Base-by-base conservation (phyloP, 2,888 invertebrate species). In the Coleophora flavipennella region DNA sequence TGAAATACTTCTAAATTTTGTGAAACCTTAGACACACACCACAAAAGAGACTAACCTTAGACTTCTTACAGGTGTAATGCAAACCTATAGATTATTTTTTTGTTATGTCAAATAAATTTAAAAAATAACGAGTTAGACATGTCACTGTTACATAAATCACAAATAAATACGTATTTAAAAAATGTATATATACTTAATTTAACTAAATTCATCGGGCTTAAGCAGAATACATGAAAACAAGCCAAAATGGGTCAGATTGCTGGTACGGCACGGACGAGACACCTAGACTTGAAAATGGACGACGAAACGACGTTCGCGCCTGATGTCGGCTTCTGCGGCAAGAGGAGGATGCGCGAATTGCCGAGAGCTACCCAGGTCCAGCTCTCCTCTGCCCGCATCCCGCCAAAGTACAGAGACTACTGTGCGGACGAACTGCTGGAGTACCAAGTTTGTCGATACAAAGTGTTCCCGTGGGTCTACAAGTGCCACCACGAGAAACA, bases 391-490 rank as follows among this genome's bases (percentile, higher is more conserved):
- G 91, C 91, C 0, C 90, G 89, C 60, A 66, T 97, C 29, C 89
- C 91, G 0, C 58, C 86, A 0, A 65, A 86, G 9, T 79, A 87
- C 37, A 86, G 96, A 38, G 96, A 95, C 67, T 97, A 92, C 62
- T 97, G 97, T 74, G 91, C 94, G 7, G 92, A 96, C 65, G 63
- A 84, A 25, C 79, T 90, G 27, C 59, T 97, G 9, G 81, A 90
- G 27, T 90, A 89, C 53, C 77, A 87, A 46, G 75, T 85, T 8
- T 97, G 97, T 63, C 84, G 91, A 38, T 80, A 86, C 39, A 87
- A 91, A 39, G 74, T 89, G 20, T 90, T 87, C 61, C 95, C 95
- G 0, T 88, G 87, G 33, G 58, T 88, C 0, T 86, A 85, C 38
- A 85, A 79, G 36, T 97, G 97, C 58, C 78, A 81, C 33, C 90